phyloP scores from a whole-genome alignment of 2,888 invertebrate genomes.

The Stegana nigrithorax region DNA sequence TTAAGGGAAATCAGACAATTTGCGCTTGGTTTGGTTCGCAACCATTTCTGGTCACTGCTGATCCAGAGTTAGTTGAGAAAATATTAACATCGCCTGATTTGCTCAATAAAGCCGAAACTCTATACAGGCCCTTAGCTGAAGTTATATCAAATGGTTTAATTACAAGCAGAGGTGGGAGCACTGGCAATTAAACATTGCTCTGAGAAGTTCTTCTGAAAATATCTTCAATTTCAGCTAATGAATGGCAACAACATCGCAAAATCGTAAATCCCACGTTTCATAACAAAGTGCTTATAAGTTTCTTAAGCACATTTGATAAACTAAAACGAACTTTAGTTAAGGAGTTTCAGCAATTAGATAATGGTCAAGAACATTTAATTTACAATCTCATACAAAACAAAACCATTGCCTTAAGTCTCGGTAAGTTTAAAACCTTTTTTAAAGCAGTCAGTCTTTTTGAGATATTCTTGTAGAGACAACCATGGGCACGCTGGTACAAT shows the following conservation, averaged over 20 bases:
- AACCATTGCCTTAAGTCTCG: not conserved
- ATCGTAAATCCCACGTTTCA: slow-evolving; percentile 13
- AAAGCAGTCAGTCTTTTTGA: not conserved
- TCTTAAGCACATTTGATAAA: not conserved
- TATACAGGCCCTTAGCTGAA: not conserved
- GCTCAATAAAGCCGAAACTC: not conserved
- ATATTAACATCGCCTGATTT: slow-evolving; percentile 1
- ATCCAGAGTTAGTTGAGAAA: not conserved
- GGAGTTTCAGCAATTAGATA: not conserved
- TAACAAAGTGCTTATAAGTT: slow-evolving; percentile 10
- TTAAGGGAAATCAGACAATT: not conserved
- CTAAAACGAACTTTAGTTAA: not conserved
- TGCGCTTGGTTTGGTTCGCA: not conserved
- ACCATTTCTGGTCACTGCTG: not conserved
- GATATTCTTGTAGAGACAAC: not conserved
- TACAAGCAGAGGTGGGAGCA: not conserved
- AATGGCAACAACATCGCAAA: slow-evolving; percentile 7
- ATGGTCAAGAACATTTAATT: not conserved
- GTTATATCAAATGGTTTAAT: not conserved
- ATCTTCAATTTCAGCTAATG: slow-evolving; percentile 1
- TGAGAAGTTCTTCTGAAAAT: not conserved
- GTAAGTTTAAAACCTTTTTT: not conserved
- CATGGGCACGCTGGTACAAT: not conserved
- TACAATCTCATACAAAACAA: not conserved
- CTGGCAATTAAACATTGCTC: not conserved